These are phyloP conservation scores for Thripadectes ignobilis DNA, from an alignment of 2,797 vertebrate genomes.

Conservation along the genomic window DNA sequence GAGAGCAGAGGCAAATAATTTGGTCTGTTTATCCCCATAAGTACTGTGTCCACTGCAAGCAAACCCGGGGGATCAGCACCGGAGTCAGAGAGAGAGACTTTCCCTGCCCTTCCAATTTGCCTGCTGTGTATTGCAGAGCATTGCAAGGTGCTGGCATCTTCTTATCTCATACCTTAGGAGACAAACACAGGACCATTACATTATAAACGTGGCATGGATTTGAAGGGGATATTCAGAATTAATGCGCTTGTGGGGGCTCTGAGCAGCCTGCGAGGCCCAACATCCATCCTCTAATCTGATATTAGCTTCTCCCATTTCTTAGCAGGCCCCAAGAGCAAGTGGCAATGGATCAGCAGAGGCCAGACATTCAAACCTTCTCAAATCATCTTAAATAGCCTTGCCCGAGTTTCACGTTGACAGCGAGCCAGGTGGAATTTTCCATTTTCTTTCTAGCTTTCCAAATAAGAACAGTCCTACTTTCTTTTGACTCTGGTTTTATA, in stretches of 20 bases:
- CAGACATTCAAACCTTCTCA: not conserved
- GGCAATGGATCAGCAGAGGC: constrained; percentile 5
- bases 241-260: not conserved
- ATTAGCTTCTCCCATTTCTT: constrained; percentile 17
- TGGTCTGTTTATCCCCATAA: not conserved
- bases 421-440: constrained; percentile 48
- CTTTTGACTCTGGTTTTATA: constrained; percentile 58
- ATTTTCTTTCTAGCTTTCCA: not conserved
- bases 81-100: not conserved
- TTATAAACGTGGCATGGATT: not conserved
- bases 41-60: not conserved
- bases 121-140: not conserved
- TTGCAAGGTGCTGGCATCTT: not conserved
- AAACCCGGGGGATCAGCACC: accelerated
- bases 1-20: not conserved
- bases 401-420: not conserved
- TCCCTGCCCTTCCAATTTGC: not conserved
- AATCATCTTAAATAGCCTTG: constrained; percentile 33
- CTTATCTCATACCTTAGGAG: not conserved
- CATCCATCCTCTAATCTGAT: not conserved
- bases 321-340: not conserved
- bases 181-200: not conserved
- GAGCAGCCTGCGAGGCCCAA: not conserved
- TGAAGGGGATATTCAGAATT: not conserved
- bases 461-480: constrained; percentile 41